phyloP scores from a whole-genome alignment of 2,113 vertebrate species.

The Clarias macrocephalus region DNA sequence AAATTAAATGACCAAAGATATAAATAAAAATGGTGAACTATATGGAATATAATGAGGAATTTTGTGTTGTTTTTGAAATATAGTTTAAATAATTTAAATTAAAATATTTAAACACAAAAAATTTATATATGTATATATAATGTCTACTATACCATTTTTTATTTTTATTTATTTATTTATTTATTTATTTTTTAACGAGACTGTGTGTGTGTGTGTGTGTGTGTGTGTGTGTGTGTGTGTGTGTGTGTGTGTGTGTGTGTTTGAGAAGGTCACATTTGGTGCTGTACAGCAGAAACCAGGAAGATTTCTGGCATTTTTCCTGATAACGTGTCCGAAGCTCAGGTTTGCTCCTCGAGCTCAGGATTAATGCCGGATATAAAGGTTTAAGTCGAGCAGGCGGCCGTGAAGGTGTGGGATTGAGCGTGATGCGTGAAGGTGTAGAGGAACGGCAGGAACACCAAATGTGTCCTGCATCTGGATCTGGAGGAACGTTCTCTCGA shows the following conservation, averaged over 20 bases:
- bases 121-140: too few species aligned
- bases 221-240: slow-evolving; percentile 8
- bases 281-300: slow-evolving; percentile 58
- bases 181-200: too few species aligned
- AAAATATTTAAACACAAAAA: too few species aligned
- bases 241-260: background rate
- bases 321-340: slow-evolving; percentile 62
- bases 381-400: slow-evolving; percentile 72
- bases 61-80: too few species aligned
- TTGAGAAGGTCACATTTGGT: background rate
- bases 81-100: too few species aligned
- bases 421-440: slow-evolving; percentile 61
- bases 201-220: slow-evolving; percentile 1
- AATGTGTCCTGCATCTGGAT: slow-evolving; percentile 5
- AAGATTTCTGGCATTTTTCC: slow-evolving; percentile 66
- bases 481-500: background rate
- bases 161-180: too few species aligned
- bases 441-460: slow-evolving; percentile 45
- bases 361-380: slow-evolving; percentile 74
- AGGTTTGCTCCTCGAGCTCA: slow-evolving; percentile 69
- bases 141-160: too few species aligned
- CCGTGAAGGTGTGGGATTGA: slow-evolving; percentile 68
- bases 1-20: too few species aligned
- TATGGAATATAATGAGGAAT: too few species aligned
- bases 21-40: too few species aligned